Conservation (phyloP, 2,888 invertebrate genomes). For the Notodonta dromedarius region DNA sequence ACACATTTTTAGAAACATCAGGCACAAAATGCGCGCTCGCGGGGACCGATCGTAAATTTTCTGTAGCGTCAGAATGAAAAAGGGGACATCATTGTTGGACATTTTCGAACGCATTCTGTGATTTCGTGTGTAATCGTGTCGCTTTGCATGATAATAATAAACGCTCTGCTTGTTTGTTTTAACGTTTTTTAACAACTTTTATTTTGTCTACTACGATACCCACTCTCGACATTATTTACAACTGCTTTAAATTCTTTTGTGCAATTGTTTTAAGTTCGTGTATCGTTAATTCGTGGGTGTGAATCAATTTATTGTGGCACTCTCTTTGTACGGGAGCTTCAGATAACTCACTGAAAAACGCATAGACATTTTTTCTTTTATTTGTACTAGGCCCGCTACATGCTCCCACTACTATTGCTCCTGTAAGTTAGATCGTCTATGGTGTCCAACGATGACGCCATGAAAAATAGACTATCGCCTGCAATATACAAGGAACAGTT, state of each 20-base stretch:
- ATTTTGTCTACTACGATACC: slow-evolving; percentile 24
- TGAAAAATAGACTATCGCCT: not conserved
- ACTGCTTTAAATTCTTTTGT: slow-evolving; percentile 1
- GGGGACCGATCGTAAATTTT: slow-evolving; percentile 78
- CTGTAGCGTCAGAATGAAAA: slow-evolving; percentile 82
- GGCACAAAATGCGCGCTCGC: slow-evolving; percentile 77
- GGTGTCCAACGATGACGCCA: no score
- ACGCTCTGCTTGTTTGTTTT: slow-evolving; percentile 34
- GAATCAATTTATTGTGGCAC: not conserved
- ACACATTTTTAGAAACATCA: slow-evolving; percentile 84
- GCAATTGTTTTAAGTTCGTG: not conserved
- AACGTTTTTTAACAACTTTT: slow-evolving; percentile 29
- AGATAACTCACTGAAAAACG: not conserved
- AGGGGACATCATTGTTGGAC: slow-evolving; percentile 81
- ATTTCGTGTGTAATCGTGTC: slow-evolving; percentile 63
- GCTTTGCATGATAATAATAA: slow-evolving; percentile 60
- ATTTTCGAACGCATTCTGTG: slow-evolving; percentile 72
- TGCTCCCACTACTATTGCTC: no score
- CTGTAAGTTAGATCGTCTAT: no score
- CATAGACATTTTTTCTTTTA: no score
- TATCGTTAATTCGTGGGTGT: not conserved
- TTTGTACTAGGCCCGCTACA: no score
- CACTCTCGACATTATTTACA: not conserved
- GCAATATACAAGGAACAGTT: slow-evolving; percentile 5
- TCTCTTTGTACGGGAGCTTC: not conserved